Evolutionary conservation across 2,888 invertebrate genomes (phyloP).

Genomic region (Margaritifera margaritifera): DNA sequence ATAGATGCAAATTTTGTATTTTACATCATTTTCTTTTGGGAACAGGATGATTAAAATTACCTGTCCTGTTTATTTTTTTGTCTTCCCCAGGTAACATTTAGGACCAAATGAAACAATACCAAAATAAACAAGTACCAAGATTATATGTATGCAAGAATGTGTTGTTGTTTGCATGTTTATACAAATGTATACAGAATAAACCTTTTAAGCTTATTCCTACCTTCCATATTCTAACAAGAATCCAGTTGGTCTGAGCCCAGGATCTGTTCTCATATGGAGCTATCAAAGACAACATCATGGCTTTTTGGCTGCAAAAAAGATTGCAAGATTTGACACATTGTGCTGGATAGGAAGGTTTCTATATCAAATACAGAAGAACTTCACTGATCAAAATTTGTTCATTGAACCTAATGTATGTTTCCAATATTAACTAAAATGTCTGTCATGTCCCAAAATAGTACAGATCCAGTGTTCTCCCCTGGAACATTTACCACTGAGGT

Average conservation of each 20-base stretch:
- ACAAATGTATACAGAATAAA: background rate
- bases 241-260: constrained; percentile 88
- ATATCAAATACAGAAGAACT: background rate
- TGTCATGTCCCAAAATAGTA: background rate
- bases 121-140: too few relatives aligned
- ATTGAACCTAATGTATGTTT: background rate
- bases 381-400: background rate
- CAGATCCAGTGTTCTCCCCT: too few relatives aligned
- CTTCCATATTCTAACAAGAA: constrained; percentile 87
- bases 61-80: too few relatives aligned
- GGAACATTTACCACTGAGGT: too few relatives aligned
- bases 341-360: background rate
- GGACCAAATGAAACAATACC: too few relatives aligned
- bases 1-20: too few relatives aligned
- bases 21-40: too few relatives aligned
- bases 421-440: background rate
- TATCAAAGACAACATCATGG: constrained; percentile 81
- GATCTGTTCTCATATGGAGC: constrained; percentile 87
- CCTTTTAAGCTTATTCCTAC: constrained; percentile 41
- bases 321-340: background rate
- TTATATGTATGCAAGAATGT: too few relatives aligned
- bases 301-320: constrained; percentile 46
- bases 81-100: too few relatives aligned
- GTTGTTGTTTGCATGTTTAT: background rate
- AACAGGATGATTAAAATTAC: too few relatives aligned